A percentile compares a stretch with the other conserved stretches of the same genome.
phyloP scores from a whole-genome alignment of 2,888 invertebrate species.

The Drosophila colorata region DNA sequence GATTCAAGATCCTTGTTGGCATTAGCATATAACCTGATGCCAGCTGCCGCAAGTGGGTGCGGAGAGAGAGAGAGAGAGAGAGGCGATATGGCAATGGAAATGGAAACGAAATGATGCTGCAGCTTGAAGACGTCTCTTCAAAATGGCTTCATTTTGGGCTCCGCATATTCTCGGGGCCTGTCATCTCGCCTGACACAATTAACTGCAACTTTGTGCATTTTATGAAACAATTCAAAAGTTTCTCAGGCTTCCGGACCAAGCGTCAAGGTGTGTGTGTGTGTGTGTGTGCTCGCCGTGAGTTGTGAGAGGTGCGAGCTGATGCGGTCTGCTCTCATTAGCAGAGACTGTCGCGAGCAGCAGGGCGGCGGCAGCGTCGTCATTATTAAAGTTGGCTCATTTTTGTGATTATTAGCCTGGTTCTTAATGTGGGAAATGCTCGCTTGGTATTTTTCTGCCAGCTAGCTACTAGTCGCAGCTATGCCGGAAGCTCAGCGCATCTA shows the following conservation, averaged over 20 bases:
- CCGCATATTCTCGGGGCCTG: slow-evolving; percentile 22
- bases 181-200: slow-evolving; percentile 74
- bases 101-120: slow-evolving; percentile 23
- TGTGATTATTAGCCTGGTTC: slow-evolving; percentile 72
- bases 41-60: slow-evolving; percentile 21
- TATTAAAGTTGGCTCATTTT: slow-evolving; percentile 62
- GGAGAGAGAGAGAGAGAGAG: neutral
- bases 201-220: slow-evolving; percentile 76
- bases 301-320: slow-evolving; percentile 28
- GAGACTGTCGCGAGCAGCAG: slow-evolving; percentile 29
- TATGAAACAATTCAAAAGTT: slow-evolving; percentile 79
- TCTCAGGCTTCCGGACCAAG: slow-evolving; percentile 67
- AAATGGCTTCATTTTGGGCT: slow-evolving; percentile 70
- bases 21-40: slow-evolving; percentile 78
- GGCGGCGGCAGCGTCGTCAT: slow-evolving; percentile 31
- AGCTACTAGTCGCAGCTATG: slow-evolving; percentile 17
- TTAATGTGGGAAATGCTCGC: slow-evolving; percentile 63
- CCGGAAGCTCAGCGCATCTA: slow-evolving; percentile 17
- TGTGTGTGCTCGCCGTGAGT: slow-evolving; percentile 16
- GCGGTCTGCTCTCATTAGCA: slow-evolving; percentile 70
- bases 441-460: slow-evolving; percentile 32
- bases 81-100: neutral
- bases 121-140: slow-evolving; percentile 36
- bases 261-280: neutral
- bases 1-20: slow-evolving; percentile 69